phyloP scores from a whole-genome alignment of 2,797 vertebrate species.

The Eurystomus glaucurus region DNA sequence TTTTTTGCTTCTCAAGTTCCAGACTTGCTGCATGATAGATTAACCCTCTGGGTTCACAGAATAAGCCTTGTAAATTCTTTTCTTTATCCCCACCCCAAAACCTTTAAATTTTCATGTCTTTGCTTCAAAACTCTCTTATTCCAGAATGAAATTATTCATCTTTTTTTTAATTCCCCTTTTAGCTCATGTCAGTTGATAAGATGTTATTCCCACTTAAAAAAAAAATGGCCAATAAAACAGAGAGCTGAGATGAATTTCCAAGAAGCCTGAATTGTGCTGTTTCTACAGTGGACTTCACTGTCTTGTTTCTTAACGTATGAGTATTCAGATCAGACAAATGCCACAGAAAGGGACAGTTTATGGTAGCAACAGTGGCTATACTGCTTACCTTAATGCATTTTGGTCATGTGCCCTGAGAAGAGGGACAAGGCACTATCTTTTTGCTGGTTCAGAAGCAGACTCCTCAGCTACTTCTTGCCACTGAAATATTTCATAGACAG shows the following conservation, averaged over 20 bases:
- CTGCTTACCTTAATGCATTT: neutral
- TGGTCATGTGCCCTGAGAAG: neutral
- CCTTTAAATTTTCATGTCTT: constrained; percentile 62
- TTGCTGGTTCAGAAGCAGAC: neutral
- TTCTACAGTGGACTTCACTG: neutral
- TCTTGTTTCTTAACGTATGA: neutral
- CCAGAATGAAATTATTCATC: constrained; percentile 52
- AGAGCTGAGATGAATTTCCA: constrained; percentile 51
- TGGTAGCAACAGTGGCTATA: neutral
- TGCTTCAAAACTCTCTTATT: constrained; percentile 57
- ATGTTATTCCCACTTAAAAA: constrained; percentile 44
- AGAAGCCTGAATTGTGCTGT: neutral
- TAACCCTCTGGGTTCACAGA: constrained; percentile 66
- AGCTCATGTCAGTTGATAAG: constrained; percentile 54
- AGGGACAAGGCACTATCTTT: neutral
- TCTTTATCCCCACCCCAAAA: constrained; percentile 30
- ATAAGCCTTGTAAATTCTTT: constrained; percentile 64
- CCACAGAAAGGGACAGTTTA: neutral
- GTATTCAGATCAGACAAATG: neutral
- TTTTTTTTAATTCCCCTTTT: constrained; percentile 51
- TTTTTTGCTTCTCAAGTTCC: constrained; percentile 68
- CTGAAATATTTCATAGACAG: neutral
- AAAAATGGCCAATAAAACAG: constrained; percentile 18
- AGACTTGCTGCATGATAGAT: constrained; percentile 68
- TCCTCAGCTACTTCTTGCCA: neutral